Evolutionary conservation across 2,888 invertebrate species (phyloP), one percentile per base, ranked within the genome.

Genomic region (Nomada goodeniana): DNA sequence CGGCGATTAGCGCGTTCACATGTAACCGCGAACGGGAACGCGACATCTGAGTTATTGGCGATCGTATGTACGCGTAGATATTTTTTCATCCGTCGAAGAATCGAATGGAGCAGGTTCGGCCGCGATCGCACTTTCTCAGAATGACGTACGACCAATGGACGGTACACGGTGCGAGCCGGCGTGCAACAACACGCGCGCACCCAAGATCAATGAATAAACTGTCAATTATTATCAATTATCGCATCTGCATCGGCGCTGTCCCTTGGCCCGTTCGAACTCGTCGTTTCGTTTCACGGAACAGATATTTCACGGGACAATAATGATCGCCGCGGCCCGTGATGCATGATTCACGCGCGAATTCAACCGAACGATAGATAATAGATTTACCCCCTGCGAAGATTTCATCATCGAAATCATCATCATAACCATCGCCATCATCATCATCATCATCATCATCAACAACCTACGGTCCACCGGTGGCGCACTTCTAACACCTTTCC

Each of bases 351-450:
- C 72, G 63, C 80, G 67, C 69, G 84, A 85, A 84, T 84, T 76
- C 81, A 65, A 79, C 50, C 79, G 76, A 80, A 76, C 69, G 83
- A 85, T 74, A 80, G 84, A 87, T 87, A 85, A 87, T 85, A 85
- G 82, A 84, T 67, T 80, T 80, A 80, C 85, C 85, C 83, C 85
- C 87, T 60, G 79, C 82, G 78, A 87, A 77, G 87, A 80, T 82
- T 84, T 84, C 84, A 87, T 83, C 87, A 78, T 78, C 76, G 29
- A 65, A 57, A 78, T 80, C 69, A 65, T 75, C 64, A 57, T 65
- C 69, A n/a, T 85, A 79, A 78, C 80, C 84, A 65, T 75, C 79
- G 36, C 55, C 50, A 68, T 76, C 67, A 47, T 75, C 63, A 47
- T 60, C 69, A n/a, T 84, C 81, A 80, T 84, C 86, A 47, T 63